Evolutionary conservation across 2,888 invertebrate species (phyloP).

Genomic region (Aspidiotus rigidus): DNA sequence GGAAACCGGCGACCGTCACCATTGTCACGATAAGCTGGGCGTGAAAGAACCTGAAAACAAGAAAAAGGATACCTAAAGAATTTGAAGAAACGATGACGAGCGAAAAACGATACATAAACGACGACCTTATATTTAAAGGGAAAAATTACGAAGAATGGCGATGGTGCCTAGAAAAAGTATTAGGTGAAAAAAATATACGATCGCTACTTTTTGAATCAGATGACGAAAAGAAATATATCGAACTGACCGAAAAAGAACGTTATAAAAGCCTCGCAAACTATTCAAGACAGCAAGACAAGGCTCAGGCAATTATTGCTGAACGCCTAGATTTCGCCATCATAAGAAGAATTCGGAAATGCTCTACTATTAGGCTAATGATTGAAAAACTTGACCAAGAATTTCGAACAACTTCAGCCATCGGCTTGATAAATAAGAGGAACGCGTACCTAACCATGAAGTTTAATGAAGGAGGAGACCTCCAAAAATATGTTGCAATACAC

Average conservation of each 20-base stretch:
- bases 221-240: background rate
- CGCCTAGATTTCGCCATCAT: background rate
- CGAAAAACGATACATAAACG: too few species aligned
- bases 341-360: background rate
- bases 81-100: too few species aligned
- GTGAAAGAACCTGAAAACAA: too few species aligned
- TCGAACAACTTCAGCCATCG: background rate
- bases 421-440: background rate
- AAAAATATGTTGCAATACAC: background rate
- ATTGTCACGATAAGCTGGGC: too few species aligned
- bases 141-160: background rate
- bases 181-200: background rate
- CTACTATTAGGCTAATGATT: background rate
- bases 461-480: background rate
- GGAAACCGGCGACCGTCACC: too few species aligned
- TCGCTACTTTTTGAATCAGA: background rate
- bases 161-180: background rate
- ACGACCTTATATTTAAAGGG: background rate
- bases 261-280: background rate
- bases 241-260: background rate
- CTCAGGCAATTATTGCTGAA: background rate
- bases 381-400: background rate
- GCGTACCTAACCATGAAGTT: background rate
- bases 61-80: too few species aligned
- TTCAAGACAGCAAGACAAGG: background rate